These are phyloP conservation scores for Chloroceryle inda DNA, from an alignment of 2,797 vertebrate genomes.

Conservation along the genomic window DNA sequence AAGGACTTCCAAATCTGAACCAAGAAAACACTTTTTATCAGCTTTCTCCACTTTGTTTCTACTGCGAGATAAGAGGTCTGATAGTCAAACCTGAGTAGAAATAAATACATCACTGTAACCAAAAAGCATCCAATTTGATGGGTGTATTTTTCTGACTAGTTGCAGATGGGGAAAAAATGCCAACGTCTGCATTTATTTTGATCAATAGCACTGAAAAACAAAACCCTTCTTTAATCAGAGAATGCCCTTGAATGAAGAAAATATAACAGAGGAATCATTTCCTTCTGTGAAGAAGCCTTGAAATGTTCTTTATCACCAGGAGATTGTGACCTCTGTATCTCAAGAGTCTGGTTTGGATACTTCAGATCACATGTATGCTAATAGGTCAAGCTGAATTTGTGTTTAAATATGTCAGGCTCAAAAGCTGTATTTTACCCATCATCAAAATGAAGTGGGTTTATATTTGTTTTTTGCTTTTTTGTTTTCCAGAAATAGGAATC, in stretches of 20 bases:
- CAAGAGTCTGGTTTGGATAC: background rate
- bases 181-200: background rate
- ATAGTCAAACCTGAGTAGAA: background rate
- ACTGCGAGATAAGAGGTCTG: background rate
- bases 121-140: background rate
- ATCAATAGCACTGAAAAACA: background rate
- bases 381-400: background rate
- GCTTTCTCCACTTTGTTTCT: background rate
- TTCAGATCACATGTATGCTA: background rate
- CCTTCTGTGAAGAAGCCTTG: background rate
- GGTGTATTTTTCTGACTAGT: background rate
- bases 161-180: background rate
- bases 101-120: background rate
- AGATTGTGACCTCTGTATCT: background rate
- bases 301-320: background rate
- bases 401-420: background rate
- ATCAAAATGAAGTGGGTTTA: background rate
- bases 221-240: background rate
- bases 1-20: background rate
- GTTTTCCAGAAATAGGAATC: background rate
- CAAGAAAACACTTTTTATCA: background rate
- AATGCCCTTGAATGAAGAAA: conserved; percentile 4
- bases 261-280: background rate
- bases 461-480: too few species aligned
- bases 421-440: background rate